A percentile compares a stretch with the other conserved stretches of the same genome.
These are phyloP conservation scores for Sitta europaea DNA, from an alignment of 2,113 vertebrate species.

Conservation along the genomic window DNA sequence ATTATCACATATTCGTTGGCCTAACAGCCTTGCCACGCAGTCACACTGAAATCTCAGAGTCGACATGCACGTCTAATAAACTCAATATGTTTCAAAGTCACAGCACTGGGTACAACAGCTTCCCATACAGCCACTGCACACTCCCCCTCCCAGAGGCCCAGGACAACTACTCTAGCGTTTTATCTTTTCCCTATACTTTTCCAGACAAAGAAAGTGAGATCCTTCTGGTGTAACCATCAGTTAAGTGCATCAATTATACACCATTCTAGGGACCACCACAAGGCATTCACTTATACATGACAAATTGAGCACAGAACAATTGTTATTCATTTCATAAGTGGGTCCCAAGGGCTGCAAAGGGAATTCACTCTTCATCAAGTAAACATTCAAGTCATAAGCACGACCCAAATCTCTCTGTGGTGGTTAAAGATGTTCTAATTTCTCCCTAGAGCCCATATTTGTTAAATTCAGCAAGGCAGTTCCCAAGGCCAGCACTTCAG, in stretches of 20 bases:
- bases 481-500: background rate
- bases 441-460: background rate
- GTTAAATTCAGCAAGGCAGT: background rate
- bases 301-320: conserved; percentile 27
- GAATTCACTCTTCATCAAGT: conserved; percentile 1
- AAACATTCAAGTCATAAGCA: conserved; percentile 19
- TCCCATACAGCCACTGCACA: background rate
- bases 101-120: background rate
- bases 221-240: background rate
- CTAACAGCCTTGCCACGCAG: conserved; percentile 63
- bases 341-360: background rate
- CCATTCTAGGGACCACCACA: background rate
- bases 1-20: conserved; percentile 66
- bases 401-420: background rate
- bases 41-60: conserved; percentile 37
- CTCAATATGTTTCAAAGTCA: conserved; percentile 37
- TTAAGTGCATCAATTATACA: background rate
- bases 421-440: background rate
- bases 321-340: conserved; percentile 29
- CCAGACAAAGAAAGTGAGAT: background rate
- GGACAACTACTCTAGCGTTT: background rate
- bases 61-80: conserved; percentile 44
- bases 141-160: background rate
- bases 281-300: background rate
- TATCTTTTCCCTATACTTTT: background rate